Conservation (phyloP, 2,113 vertebrate genomes). For the Dryoscopus gambensis region DNA sequence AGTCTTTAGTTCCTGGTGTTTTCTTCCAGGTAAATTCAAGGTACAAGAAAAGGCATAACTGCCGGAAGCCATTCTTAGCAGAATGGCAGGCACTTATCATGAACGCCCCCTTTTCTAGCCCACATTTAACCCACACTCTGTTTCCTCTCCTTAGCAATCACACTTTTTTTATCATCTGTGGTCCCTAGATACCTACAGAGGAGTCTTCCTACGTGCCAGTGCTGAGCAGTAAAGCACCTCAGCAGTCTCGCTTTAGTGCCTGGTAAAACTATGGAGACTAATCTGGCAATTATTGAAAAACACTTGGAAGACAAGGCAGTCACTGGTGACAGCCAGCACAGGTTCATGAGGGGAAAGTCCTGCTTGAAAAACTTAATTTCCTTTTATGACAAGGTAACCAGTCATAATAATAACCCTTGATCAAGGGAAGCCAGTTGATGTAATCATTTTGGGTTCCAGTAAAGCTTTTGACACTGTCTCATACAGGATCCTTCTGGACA, state of each 20-base stretch:
- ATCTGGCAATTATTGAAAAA: not conserved
- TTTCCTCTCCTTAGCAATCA: not conserved
- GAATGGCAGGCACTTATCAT: not conserved
- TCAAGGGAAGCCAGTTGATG: not conserved
- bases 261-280: not conserved
- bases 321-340: not conserved
- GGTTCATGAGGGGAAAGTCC: not conserved
- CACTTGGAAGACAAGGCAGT: not conserved
- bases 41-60: not conserved
- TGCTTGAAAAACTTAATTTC: not conserved
- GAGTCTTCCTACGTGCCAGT: rapidly evolving
- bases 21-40: not conserved
- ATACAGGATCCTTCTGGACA: not conserved
- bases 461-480: not conserved
- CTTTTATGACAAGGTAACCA: not conserved
- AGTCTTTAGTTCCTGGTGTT: not conserved
- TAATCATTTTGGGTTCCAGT: not conserved
- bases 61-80: not conserved
- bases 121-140: not conserved
- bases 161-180: not conserved
- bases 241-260: not conserved
- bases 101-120: not conserved
- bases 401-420: not conserved
- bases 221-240: not conserved
- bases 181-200: not conserved